Percentiles rank a stretch among this genome's conserved stretches.
Evolutionary conservation across 2,113 vertebrate species (phyloP).

Genomic region (Tyrannus savana): DNA sequence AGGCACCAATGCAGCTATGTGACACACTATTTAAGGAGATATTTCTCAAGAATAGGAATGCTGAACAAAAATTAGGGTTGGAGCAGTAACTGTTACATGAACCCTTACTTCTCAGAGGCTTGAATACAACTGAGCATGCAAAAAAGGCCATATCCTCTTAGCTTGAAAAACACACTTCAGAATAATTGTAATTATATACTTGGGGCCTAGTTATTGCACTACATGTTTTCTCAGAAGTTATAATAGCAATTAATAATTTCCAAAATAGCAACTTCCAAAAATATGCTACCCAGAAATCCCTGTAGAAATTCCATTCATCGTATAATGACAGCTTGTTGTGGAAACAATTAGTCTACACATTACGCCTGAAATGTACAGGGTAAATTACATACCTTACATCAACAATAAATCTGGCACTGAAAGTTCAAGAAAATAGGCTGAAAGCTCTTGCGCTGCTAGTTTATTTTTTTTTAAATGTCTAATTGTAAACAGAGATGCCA

Average conservation of each 20-base stretch:
- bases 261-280: background rate
- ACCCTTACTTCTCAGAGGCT: background rate
- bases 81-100: background rate
- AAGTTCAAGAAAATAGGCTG: background rate
- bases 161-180: background rate
- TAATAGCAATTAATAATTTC: conserved; percentile 10
- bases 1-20: background rate
- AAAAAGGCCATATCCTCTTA: background rate
- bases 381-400: background rate
- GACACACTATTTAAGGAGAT: background rate
- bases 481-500: background rate
- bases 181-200: background rate
- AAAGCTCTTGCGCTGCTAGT: background rate
- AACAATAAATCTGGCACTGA: background rate
- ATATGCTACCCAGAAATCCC: background rate
- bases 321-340: background rate
- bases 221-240: background rate
- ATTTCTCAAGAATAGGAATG: background rate
- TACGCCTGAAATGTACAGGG: background rate
- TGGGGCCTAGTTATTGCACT: background rate
- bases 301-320: background rate
- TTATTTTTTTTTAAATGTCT: background rate
- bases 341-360: background rate
- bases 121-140: background rate
- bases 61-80: background rate